phyloP scores from a whole-genome alignment of 2,113 vertebrate genomes.

The Mionectes macconnelli region DNA sequence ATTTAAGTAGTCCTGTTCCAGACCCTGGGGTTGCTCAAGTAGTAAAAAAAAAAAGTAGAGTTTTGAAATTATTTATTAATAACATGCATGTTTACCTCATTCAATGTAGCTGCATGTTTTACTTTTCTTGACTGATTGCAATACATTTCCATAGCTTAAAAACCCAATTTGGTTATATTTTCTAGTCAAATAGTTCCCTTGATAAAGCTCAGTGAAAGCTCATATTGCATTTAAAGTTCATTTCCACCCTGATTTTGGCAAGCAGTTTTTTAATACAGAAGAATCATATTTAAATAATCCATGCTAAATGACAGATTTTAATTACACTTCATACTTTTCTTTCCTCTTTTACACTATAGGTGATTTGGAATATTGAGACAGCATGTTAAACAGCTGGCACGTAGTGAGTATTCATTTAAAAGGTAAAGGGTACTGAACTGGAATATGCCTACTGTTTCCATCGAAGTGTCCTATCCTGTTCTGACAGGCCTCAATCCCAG shows the following conservation, averaged over 20 bases:
- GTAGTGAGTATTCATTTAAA: background rate
- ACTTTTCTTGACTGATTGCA: background rate
- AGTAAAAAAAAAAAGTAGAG: background rate
- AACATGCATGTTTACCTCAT: background rate
- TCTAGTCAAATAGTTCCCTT: constrained; percentile 16
- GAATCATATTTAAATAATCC: constrained; percentile 14
- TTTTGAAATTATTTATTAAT: background rate
- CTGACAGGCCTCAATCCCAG: background rate
- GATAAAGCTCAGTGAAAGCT: background rate
- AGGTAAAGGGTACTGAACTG: background rate
- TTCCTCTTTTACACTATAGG: background rate
- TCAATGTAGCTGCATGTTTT: background rate
- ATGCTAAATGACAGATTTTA: constrained; percentile 8
- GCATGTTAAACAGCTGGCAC: background rate
- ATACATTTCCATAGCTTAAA: background rate
- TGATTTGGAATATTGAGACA: background rate
- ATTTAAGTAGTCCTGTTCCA: background rate
- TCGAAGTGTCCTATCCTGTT: background rate
- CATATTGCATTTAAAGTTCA: background rate
- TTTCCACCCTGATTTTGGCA: background rate
- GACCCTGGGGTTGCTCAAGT: background rate
- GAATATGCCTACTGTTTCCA: background rate
- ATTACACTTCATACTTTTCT: background rate
- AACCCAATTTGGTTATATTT: constrained; percentile 6
- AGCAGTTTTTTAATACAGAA: background rate